A percentile compares a stretch with the other conserved stretches of the same genome.
phyloP scores from a whole-genome alignment of 2,888 invertebrate species.

The Synanthedon vespiformis region DNA sequence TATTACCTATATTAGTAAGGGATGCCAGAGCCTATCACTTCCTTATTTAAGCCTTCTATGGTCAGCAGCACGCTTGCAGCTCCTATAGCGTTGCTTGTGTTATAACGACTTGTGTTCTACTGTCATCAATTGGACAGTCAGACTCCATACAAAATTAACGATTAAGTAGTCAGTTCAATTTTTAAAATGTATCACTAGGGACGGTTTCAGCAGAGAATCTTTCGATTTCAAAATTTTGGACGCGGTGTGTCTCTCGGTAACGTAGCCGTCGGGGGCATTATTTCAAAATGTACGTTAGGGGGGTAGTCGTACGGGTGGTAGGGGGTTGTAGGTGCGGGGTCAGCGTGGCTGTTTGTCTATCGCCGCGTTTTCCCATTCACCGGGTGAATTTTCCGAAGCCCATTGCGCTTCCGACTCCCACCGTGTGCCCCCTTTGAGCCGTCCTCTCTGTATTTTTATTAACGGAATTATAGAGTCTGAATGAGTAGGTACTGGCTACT shows the following conservation, averaged over 20 bases:
- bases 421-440: constrained; percentile 33
- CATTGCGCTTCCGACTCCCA: constrained; percentile 50
- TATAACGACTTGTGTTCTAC: no score
- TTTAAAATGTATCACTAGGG: background rate
- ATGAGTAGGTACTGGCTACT: constrained; percentile 55
- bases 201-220: background rate
- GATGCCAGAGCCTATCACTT: no score
- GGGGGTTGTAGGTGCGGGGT: constrained; percentile 29
- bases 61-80: no score
- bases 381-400: constrained; percentile 68
- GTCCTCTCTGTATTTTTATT: constrained; percentile 62
- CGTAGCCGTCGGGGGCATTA: constrained; percentile 47
- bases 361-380: constrained; percentile 67
- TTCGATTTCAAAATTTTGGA: constrained; percentile 6
- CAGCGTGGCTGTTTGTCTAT: constrained; percentile 64
- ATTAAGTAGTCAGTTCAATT: background rate
- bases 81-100: no score
- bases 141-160: no score
- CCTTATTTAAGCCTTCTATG: no score
- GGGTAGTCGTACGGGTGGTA: constrained; percentile 6
- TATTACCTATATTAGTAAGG: no score
- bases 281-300: constrained; percentile 60
- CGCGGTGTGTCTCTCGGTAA: constrained; percentile 19
- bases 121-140: no score
- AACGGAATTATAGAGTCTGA: constrained; percentile 65